Evolutionary conservation across 2,888 invertebrate species (phyloP), one percentile per base, ranked within the genome.

Genomic region (Melieria picta): DNA sequence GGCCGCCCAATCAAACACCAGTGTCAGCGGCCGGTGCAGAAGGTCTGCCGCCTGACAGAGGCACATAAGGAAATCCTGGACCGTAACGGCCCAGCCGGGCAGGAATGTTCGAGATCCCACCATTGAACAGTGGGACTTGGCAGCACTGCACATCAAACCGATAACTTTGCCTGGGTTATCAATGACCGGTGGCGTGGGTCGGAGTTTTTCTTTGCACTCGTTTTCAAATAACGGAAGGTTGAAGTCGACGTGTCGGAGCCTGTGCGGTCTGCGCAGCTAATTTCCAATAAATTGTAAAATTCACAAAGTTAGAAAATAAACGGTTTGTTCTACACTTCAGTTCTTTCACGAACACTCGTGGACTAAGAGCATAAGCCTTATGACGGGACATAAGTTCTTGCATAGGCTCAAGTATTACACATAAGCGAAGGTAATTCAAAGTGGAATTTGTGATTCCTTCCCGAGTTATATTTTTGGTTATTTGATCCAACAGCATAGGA

Each of bases 371-470:
- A 89, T 96, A 96, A 77, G 96, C 96, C 89, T 99, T 99, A 89
- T 98, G 97, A 83, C 98, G 92, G 71, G 98, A 98, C 99, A 99
- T 99, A 79, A 99, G 89, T 89, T 98, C 98, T 88, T 99, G 99
- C 99, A 99, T 99, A 76, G 99, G 99, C 88, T 99, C 99, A 88
- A 99, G 89, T 85, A 99, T 99, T 84, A 98, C 98, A 90, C 99
- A 99, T 89, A 99, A 90, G 93, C 98, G 93, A 87, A 99, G 92
- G 89, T 98, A 99, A 90, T 98, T 98, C 84, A 99, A 91, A 80
- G 98, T 98, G 82, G 97, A 96, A 89, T 96, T 98, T 78, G 98
- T 98, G 88, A 99, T 95, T 83, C 99, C 99, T 89, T 97, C 97
- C 79, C 98, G 90, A 68, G 99, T 99, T 88, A 98, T 97, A 89